A percentile compares a stretch with the other conserved stretches of the same genome.
phyloP scores from a whole-genome alignment of 1,140 invertebrate species.

The Heliconius melpomene region DNA sequence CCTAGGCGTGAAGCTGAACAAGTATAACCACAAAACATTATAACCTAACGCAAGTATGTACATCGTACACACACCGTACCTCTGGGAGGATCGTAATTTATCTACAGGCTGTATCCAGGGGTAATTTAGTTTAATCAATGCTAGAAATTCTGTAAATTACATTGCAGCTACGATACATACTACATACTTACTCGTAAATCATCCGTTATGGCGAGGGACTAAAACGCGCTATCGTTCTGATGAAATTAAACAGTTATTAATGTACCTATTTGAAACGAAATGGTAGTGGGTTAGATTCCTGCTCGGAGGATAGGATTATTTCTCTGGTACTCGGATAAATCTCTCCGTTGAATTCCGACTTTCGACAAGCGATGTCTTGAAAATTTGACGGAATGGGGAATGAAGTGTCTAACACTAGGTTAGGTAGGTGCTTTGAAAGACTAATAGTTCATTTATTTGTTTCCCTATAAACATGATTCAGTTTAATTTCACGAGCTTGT shows the following conservation, averaged over 20 bases:
- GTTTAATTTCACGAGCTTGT: background rate
- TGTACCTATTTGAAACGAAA: background rate
- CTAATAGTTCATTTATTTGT: background rate
- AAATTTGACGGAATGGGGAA: no score
- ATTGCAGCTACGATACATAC: conserved; percentile 13
- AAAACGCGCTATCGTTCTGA: background rate
- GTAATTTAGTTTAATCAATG: conserved; percentile 27
- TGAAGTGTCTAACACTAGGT: no score
- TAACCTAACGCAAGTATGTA: background rate
- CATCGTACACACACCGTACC: background rate
- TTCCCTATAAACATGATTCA: background rate
- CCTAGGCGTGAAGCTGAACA: background rate
- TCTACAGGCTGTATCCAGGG: conserved; percentile 11
- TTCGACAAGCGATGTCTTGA: no score
- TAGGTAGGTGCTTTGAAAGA: no score
- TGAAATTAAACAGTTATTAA: background rate
- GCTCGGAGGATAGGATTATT: no score
- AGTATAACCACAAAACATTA: background rate
- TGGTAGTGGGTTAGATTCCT: no score
- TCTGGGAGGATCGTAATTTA: conserved; percentile 23
- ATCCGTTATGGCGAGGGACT: background rate
- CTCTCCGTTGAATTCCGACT: no score
- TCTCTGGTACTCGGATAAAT: no score
- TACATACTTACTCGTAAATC: conserved; percentile 2
- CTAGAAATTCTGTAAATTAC: conserved; percentile 22